Evolutionary conservation across 2,797 vertebrate species (phyloP), one percentile per base, ranked within the genome.

Genomic region (Megaceryle alcyon): DNA sequence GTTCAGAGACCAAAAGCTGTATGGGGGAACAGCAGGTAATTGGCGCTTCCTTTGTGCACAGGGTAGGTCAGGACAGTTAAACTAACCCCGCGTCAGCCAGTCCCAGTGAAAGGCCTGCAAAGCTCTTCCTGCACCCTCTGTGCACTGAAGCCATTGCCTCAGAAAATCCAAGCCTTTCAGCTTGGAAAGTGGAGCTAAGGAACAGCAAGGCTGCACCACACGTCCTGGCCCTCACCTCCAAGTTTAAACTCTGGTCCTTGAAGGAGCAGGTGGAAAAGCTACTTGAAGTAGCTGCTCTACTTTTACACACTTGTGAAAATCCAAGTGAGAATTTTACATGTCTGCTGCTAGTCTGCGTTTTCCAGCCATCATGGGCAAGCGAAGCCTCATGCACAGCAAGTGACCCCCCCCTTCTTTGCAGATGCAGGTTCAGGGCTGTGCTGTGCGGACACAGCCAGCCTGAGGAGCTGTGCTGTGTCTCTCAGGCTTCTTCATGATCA

Each of bases 271-370:
- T 1, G 1, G 48, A n/a, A 66, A 49, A 93, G 23, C 26, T 48
- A 64, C 59, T 33, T 1, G 0, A 49, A 80, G 56, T 2, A 84
- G 64, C 78, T 64, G 19, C 39, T 92, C 46, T 70, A 23, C 46
- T 91, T 75, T 29, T 31, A 53, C 1, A 1, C 5, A 14, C 15
- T 21, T 12, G 10, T 6, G 65, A 76, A 66, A 91, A 88, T 29
- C 35, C 3, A 1, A 70, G 46, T 0, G 2, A 80, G 35, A 51
- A 21, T 20, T 28, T 82, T 8, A 41, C 0, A 0, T 31, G 23
- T 23, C 57, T 64, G 68, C 78, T 26, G 79, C 56, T 66, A 15
- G 70, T n/a, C 75, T 84, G 43, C 57, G 35, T 60, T 86, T 86
- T 12, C 64, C 23, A 70, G 54, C 56, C 64, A 26, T 9, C 0